These are phyloP conservation scores for Otolemur garnettii DNA, from an alignment of 2,113 vertebrate species.

Conservation along the genomic window DNA sequence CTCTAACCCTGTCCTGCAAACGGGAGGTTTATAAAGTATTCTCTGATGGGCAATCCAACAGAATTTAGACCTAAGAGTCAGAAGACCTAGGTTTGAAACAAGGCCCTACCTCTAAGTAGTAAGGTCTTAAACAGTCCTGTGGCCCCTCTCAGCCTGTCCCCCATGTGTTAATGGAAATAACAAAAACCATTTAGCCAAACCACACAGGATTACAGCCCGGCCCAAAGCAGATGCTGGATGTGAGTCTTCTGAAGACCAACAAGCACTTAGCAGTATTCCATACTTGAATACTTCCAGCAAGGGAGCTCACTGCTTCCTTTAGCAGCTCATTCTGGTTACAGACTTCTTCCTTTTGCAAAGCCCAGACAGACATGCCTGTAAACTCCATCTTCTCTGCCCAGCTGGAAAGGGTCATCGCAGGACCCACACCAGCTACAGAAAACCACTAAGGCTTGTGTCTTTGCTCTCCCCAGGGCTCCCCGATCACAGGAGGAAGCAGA, in stretches of 20 bases:
- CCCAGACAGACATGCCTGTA: not conserved
- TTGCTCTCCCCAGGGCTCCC: not conserved
- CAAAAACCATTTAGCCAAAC: not conserved
- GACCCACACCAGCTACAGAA: not conserved
- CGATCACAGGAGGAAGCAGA: not conserved
- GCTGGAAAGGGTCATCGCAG: not conserved
- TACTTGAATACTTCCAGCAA: not conserved
- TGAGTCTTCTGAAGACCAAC: not conserved
- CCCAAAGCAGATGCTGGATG: not conserved
- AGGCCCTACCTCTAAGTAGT: not conserved
- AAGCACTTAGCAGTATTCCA: not conserved
- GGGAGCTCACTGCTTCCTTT: not conserved
- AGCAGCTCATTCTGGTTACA: not conserved
- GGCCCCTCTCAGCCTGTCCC: not conserved
- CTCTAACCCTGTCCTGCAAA: not conserved
- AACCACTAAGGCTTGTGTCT: not conserved
- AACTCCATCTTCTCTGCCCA: not conserved
- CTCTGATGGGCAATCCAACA: not conserved
- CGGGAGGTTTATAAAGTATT: not conserved
- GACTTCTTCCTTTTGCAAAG: not conserved
- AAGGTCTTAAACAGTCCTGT: not conserved
- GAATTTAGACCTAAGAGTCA: not conserved
- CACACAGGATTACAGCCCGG: not conserved
- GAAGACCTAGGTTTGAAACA: not conserved
- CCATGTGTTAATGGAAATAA: not conserved